A percentile compares a stretch with the other conserved stretches of the same genome.
Conservation (phyloP, 1,140 invertebrate species). For the Drosophila aff. region DNA sequence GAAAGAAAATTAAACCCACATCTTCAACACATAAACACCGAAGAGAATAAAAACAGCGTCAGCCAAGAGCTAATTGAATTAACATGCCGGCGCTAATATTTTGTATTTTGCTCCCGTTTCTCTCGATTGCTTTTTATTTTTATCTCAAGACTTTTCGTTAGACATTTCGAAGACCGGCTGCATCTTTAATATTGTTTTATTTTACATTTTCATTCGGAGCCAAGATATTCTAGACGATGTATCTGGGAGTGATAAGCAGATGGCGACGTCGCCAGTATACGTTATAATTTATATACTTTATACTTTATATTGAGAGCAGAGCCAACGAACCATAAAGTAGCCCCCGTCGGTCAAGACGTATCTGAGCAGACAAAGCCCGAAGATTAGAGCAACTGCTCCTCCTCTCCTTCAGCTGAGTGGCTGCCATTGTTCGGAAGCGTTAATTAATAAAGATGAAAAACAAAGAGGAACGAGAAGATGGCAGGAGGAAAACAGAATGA, state of each 20-base stretch:
- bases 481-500: background rate
- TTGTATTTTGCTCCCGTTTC: slow-evolving; percentile 19
- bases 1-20: slow-evolving; percentile 1
- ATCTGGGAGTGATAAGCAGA: slow-evolving; percentile 66
- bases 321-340: slow-evolving; percentile 77
- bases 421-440: slow-evolving; percentile 66
- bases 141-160: slow-evolving; percentile 48
- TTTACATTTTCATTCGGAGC: background rate
- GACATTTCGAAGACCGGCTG: slow-evolving; percentile 13
- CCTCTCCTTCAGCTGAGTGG: slow-evolving; percentile 54
- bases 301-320: slow-evolving; percentile 35
- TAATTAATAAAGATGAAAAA: slow-evolving; percentile 74
- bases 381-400: slow-evolving; percentile 59
- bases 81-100: slow-evolving; percentile 59
- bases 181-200: slow-evolving; percentile 18
- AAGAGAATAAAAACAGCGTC: slow-evolving; percentile 27
- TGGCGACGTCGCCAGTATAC: slow-evolving; percentile 16
- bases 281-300: background rate
- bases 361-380: slow-evolving; percentile 40
- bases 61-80: slow-evolving; percentile 68
- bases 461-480: slow-evolving; percentile 13
- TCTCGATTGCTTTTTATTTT: slow-evolving; percentile 53
- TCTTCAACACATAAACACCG: slow-evolving; percentile 19
- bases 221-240: slow-evolving; percentile 49
- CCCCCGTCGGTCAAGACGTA: slow-evolving; percentile 23